Evolutionary conservation across 2,113 vertebrate species (phyloP).

Genomic region (Lepisosteus oculatus): DNA sequence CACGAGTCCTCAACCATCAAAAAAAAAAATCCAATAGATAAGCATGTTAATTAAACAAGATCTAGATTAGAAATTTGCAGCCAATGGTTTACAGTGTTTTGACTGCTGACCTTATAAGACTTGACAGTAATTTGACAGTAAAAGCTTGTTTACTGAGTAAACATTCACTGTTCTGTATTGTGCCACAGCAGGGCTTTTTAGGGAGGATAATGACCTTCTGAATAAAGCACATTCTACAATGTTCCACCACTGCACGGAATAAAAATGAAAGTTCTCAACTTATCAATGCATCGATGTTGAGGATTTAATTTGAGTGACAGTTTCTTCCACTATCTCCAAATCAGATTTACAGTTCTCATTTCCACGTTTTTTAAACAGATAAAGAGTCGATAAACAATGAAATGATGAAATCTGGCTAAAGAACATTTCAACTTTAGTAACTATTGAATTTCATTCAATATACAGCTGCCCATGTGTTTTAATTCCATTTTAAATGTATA

Average conservation of each 20-base stretch:
- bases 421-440: not conserved
- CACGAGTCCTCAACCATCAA: not conserved
- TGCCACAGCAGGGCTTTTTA: not conserved
- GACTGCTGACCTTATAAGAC: conserved; percentile 1
- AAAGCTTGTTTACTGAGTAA: conserved; percentile 3
- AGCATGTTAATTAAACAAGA: conserved; percentile 8
- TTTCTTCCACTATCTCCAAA: not conserved
- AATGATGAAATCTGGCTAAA: not conserved
- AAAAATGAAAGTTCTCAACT: not conserved
- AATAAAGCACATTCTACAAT: not conserved
- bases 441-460: not conserved
- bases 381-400: not conserved
- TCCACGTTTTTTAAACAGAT: not conserved
- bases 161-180: not conserved
- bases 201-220: not conserved
- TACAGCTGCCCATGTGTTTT: too few species aligned
- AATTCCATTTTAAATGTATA: too few species aligned
- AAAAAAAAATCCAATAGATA: conserved; percentile 8
- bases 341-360: not conserved
- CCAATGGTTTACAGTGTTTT: conserved; percentile 3
- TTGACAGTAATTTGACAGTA: not conserved
- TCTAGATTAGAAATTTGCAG: not conserved
- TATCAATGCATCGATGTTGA: not conserved
- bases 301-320: not conserved
- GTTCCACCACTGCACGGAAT: not conserved